A percentile compares a stretch with the other conserved stretches of the same genome.
These are phyloP conservation scores for Aethes cnicana DNA, from an alignment of 2,888 invertebrate species.

Conservation along the genomic window DNA sequence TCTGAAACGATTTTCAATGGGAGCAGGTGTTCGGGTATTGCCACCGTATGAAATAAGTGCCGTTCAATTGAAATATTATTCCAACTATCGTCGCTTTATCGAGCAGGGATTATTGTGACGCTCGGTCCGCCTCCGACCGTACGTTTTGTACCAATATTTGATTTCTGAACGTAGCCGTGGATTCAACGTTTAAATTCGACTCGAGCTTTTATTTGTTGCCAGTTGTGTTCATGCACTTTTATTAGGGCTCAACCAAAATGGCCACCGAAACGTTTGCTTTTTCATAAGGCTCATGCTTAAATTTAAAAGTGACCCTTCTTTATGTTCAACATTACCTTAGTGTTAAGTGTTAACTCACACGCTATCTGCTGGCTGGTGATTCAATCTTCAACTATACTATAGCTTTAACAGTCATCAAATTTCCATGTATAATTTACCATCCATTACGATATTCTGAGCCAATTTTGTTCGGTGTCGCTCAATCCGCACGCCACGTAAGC, in stretches of 20 bases:
- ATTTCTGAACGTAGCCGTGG: constrained; percentile 23
- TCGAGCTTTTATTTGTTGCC: constrained; percentile 5
- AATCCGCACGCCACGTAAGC: background rate
- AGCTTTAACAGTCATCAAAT: no score
- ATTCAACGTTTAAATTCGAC: constrained; percentile 21
- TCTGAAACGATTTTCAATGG: constrained; percentile 47
- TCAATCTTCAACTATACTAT: no score
- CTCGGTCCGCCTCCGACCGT: constrained; percentile 15
- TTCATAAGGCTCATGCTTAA: no score
- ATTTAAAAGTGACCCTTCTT: no score
- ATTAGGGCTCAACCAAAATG: no score
- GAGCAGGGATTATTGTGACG: constrained; percentile 46
- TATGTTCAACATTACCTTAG: no score
- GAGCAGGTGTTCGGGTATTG: constrained; percentile 50
- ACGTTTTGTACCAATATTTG: constrained; percentile 22
- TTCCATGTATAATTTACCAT: background rate
- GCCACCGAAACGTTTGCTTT: no score
- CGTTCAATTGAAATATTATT: constrained; percentile 60
- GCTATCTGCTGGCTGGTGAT: no score
- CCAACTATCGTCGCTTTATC: constrained; percentile 50
- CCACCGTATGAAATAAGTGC: constrained; percentile 52
- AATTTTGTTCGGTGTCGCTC: no score
- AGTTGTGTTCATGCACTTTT: background rate
- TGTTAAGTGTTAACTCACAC: no score
- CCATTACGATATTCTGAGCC: no score